A percentile compares a stretch with the other conserved stretches of the same genome.
phyloP scores from a whole-genome alignment of 2,888 invertebrate genomes.

The Griposia aprilina region DNA sequence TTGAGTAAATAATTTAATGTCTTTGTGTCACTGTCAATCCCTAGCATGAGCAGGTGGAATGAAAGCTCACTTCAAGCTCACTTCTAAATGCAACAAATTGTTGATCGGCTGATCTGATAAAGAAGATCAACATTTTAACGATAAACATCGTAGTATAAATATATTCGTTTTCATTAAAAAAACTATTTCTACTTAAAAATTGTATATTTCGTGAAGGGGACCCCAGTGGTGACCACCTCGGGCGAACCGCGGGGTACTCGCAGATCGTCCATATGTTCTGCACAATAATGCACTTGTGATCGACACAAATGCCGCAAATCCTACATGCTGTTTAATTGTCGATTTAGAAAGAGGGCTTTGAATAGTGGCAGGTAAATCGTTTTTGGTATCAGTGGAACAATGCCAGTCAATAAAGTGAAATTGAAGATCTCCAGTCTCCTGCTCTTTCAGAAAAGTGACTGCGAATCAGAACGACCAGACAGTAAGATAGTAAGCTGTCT shows the following conservation, averaged over 20 bases:
- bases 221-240: conserved; percentile 75
- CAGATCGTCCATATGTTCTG: conserved; percentile 84
- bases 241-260: conserved; percentile 75
- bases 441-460: neutral
- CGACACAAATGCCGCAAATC: conserved; percentile 85
- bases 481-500: neutral
- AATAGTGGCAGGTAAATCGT: neutral
- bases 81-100: neutral
- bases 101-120: neutral
- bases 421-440: neutral
- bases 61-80: neutral
- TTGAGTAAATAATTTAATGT: too few relatives aligned
- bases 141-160: neutral
- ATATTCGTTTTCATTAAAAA: conserved; percentile 2
- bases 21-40: too few relatives aligned
- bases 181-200: conserved; percentile 39
- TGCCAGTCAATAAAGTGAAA: neutral
- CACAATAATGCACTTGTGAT: conserved; percentile 85
- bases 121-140: neutral
- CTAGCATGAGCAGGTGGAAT: neutral
- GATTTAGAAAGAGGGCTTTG: conserved; percentile 51
- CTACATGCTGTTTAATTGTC: conserved; percentile 75
- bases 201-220: conserved; percentile 28
- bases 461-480: neutral
- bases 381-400: neutral